phyloP scores from a whole-genome alignment of 2,113 vertebrate species.

The Dicaeum eximium region DNA sequence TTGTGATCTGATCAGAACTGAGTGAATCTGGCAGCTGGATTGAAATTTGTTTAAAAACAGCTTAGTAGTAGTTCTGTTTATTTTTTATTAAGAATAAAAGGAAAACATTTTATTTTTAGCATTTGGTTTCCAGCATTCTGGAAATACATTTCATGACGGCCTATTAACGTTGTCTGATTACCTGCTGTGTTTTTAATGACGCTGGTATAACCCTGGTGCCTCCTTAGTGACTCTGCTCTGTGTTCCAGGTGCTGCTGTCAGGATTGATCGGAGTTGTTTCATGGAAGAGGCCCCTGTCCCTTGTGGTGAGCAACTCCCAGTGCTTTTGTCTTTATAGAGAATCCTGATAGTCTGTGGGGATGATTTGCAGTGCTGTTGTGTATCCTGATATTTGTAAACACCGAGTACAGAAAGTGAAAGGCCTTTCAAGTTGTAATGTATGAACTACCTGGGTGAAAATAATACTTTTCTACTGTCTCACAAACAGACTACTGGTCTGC shows the following conservation, averaged over 20 bases:
- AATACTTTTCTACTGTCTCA: neutral
- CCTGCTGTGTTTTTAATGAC: neutral
- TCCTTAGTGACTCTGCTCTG: neutral
- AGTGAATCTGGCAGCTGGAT: neutral
- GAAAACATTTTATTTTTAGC: neutral
- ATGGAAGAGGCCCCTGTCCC: conserved; percentile 96
- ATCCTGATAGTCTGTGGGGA: neutral
- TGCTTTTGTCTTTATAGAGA: neutral
- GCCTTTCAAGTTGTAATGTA: neutral
- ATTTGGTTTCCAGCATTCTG: neutral
- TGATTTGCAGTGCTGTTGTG: neutral
- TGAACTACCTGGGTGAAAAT: neutral
- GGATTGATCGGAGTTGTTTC: conserved; percentile 96
- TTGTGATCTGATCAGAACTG: neutral
- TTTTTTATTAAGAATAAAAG: neutral
- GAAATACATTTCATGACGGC: neutral
- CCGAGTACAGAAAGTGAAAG: neutral
- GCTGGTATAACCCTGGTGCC: neutral
- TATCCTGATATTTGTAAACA: neutral
- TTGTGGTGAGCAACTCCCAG: conserved; percentile 86
- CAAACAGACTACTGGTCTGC: neutral
- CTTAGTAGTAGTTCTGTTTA: neutral
- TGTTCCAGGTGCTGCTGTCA: conserved; percentile 90
- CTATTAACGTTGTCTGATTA: neutral
- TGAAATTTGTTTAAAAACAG: neutral